phyloP scores from a whole-genome alignment of 2,113 vertebrate genomes.

The Spea bombifrons region DNA sequence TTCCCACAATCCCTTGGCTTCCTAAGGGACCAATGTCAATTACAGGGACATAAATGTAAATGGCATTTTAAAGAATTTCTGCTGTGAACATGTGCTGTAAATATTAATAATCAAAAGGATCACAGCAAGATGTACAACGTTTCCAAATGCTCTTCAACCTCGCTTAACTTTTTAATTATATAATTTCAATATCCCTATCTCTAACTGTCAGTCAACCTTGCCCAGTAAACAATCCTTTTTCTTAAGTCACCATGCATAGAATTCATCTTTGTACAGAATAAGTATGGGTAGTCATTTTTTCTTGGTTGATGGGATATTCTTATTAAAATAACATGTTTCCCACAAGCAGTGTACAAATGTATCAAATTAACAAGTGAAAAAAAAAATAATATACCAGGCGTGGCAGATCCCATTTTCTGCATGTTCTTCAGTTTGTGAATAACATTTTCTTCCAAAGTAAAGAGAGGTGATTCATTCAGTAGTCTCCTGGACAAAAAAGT shows the following conservation, averaged over 20 bases:
- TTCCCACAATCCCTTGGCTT: conserved; percentile 58
- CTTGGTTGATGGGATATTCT: conserved; percentile 58
- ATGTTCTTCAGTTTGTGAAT: conserved; percentile 22
- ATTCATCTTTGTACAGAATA: conserved; percentile 47
- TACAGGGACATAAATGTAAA: conserved; percentile 64
- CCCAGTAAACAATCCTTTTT: conserved; percentile 57
- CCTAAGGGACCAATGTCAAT: conserved; percentile 64
- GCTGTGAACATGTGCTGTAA: conserved; percentile 46
- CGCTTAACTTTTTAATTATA: conserved; percentile 48
- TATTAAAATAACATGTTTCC: conserved; percentile 61
- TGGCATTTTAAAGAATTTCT: conserved; percentile 65
- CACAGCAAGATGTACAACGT: conserved; percentile 17
- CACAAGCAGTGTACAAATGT: conserved; percentile 48
- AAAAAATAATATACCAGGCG: conserved; percentile 28
- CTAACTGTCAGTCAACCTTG: conserved; percentile 48
- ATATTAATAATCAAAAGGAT: conserved; percentile 60
- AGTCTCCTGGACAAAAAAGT: too few species aligned
- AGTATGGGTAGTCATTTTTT: conserved; percentile 53
- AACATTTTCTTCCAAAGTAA: conserved; percentile 24
- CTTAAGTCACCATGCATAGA: conserved; percentile 49
- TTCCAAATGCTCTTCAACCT: conserved; percentile 53
- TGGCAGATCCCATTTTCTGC: conserved; percentile 18
- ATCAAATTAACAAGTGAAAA: conserved; percentile 41
- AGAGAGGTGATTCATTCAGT: conserved; percentile 22
- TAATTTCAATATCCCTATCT: conserved; percentile 48